Base-by-base conservation (phyloP, 2,888 invertebrate species). In the Drosophila yooni region DNA sequence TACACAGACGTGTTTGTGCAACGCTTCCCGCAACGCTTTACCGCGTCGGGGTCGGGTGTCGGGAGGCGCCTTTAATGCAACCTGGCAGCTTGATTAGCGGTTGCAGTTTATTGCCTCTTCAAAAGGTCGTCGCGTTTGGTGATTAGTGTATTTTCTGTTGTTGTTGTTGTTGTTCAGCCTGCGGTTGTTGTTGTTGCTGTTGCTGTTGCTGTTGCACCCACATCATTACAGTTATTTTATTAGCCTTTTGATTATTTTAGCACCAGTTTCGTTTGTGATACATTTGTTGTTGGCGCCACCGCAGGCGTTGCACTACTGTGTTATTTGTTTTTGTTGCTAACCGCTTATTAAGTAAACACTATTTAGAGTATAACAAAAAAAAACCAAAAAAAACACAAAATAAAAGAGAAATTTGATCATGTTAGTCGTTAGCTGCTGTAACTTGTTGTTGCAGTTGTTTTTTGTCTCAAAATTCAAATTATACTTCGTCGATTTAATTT, bases 51-150 rank as follows among this genome's bases (percentile, higher is more conserved):
- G n/a, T 27, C 5, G 50, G 50, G 18, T 51, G 63, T 13, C 48
- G 36, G 52, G 53, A 43, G 25, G 36, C 38, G 46, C 27, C 40
- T 59, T 52, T 38, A 51, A 27, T 50, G 36, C 62, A 54, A 62
- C 62, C 70, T 67, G 58, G 13, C 29, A 52, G 67, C 60, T 92
- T 91, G 91, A 91, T 91, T 91, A 91, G 91, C 91, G 91, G 91
- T 91, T 91, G 83, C 82, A 78, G 86, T 80, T 88, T 82, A 81
- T 88, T 83, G 85, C 73, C 81, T 81, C 79, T 90, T 82, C 81
- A 84, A 87, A 88, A 81, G 76, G 82, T 77, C 81, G 82, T 77
- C 81, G 53, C 62, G 27, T 51, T 77, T 69, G 68, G 58, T 68
- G 74, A 74, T 78, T 78, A 70, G 63, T 64, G 53, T 62, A n/a